Conservation (phyloP, 37 sponge, comb jelly and placozoan genomes). For the Mnemiopsis leidyi region DNA sequence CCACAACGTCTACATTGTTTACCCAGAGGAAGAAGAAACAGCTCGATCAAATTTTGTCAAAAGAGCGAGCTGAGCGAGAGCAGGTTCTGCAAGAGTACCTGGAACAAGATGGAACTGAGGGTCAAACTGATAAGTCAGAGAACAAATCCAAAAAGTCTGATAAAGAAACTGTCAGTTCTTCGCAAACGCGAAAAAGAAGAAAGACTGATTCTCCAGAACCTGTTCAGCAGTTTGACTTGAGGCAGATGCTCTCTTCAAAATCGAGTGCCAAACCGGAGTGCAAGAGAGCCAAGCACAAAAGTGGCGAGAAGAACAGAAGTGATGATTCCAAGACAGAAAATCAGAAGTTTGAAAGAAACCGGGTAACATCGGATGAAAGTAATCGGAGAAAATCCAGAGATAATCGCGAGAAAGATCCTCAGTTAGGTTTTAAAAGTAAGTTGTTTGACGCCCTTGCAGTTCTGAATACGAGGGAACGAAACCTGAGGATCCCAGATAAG, state of each 20-base stretch:
- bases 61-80: neutral
- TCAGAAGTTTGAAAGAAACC: neutral
- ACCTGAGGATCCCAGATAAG: neutral
- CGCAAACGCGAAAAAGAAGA: neutral
- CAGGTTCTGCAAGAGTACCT: neutral
- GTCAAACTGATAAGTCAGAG: neutral
- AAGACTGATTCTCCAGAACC: slow-evolving; percentile 40
- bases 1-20: neutral
- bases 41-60: neutral
- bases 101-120: slow-evolving; percentile 9
- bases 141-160: neutral
- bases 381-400: neutral
- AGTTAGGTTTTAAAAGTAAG: neutral
- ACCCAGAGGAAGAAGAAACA: slow-evolving; percentile 41
- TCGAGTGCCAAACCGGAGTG: neutral
- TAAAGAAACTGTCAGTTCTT: neutral
- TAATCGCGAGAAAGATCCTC: neutral
- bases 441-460: slow-evolving; percentile 43
- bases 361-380: neutral
- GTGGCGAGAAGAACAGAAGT: neutral
- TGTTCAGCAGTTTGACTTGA: neutral
- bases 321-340: neutral
- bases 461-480: neutral
- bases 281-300: neutral
- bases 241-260: neutral